Conservation (phyloP, 2,797 vertebrate species). For the Amniataba percoides region DNA sequence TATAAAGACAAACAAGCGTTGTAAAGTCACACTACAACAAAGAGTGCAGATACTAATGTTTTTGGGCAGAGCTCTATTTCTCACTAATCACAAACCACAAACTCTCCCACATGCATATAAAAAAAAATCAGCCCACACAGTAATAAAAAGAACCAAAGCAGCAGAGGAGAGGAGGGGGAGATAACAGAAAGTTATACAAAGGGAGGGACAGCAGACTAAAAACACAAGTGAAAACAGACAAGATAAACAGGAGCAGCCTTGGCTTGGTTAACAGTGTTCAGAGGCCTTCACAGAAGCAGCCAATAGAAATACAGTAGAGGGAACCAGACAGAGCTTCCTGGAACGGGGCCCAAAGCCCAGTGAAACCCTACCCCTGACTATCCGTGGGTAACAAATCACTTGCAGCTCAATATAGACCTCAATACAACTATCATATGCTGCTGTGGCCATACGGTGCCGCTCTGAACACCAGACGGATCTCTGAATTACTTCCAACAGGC, state of each 20-base stretch:
- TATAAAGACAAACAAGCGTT: background rate
- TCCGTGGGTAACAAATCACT: conserved; percentile 39
- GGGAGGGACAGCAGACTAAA: conserved; percentile 37
- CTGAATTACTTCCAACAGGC: background rate
- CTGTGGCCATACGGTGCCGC: conserved; percentile 1
- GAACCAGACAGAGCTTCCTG: conserved; percentile 48
- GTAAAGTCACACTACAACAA: background rate
- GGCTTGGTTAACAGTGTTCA: conserved; percentile 42
- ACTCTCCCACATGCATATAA: conserved; percentile 39
- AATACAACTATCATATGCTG: conserved; percentile 10
- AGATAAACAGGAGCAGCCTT: conserved; percentile 66
- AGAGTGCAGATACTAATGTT: conserved; percentile 9
- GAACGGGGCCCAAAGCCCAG: conserved; percentile 28
- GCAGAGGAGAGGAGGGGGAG: conserved; percentile 28
- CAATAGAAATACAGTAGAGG: conserved; percentile 57
- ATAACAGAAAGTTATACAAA: conserved; percentile 36
- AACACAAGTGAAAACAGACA: conserved; percentile 50
- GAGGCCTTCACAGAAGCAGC: conserved; percentile 45
- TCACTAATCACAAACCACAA: conserved; percentile 15
- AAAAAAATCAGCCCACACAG: conserved; percentile 21
- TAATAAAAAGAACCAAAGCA: conserved; percentile 32
- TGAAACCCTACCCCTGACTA: conserved; percentile 44
- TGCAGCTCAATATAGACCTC: conserved; percentile 43
- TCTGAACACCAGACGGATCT: background rate
- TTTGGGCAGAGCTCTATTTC: background rate